These are phyloP conservation scores for Melospiza melodia DNA, from an alignment of 2,113 vertebrate species.

Conservation along the genomic window DNA sequence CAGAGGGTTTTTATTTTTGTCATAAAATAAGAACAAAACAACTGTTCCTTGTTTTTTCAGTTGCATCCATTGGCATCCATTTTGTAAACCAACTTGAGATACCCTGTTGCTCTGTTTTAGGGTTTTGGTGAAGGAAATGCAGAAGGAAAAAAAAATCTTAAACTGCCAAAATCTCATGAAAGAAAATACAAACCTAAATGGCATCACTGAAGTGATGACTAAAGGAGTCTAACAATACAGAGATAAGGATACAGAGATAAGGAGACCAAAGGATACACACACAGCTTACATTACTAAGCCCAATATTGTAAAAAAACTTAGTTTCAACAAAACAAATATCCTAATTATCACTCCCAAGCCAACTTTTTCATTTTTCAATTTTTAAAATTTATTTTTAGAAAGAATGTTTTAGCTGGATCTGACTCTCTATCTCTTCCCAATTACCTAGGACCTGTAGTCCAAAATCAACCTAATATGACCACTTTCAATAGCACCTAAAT, in stretches of 20 bases:
- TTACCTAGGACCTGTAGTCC: neutral
- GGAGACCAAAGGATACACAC: neutral
- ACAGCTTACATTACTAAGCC: neutral
- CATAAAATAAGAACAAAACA: neutral
- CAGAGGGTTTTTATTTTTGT: no score
- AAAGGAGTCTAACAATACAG: neutral
- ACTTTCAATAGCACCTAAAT: neutral
- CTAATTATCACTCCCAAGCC: neutral
- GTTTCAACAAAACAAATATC: neutral
- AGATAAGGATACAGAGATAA: no score
- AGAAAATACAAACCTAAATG: neutral
- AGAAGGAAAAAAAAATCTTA: neutral
- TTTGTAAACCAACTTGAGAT: neutral
- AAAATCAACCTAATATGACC: neutral
- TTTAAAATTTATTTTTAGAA: neutral
- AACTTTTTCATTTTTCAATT: neutral
- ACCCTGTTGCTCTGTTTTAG: neutral
- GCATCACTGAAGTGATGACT: neutral
- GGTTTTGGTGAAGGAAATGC: neutral
- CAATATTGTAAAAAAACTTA: neutral
- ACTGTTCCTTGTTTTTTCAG: neutral
- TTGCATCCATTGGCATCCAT: neutral
- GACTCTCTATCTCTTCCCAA: neutral
- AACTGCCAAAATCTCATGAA: neutral
- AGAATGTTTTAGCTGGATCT: neutral